A percentile compares a stretch with the other conserved stretches of the same genome.
Conservation (phyloP, 2,797 vertebrate species). For the Semotilus atromaculatus region DNA sequence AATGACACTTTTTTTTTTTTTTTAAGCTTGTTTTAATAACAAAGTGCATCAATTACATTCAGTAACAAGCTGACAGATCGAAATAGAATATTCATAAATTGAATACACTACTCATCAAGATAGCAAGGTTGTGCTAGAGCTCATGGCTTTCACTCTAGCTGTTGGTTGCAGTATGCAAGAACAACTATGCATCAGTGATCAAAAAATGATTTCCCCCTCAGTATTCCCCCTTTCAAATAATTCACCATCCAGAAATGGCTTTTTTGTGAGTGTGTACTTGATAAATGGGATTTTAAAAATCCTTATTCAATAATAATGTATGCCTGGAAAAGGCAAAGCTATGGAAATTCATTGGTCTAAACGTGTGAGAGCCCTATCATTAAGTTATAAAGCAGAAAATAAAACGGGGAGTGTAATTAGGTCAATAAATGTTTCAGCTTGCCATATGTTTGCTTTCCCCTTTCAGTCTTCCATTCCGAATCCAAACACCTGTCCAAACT, state of each 20-base stretch:
- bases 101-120: not conserved
- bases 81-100: not conserved
- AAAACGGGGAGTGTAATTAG: not conserved
- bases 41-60: not conserved
- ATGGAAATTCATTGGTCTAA: not conserved
- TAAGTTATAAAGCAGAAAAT: not conserved
- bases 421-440: conserved; percentile 7
- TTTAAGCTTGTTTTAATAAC: not conserved
- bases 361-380: not conserved
- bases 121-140: not conserved
- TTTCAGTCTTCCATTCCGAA: conserved; percentile 3
- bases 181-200: not conserved
- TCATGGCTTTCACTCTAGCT: not conserved
- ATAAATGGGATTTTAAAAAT: not conserved
- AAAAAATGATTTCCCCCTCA: not conserved
- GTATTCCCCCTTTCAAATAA: not conserved
- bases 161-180: not conserved
- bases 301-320: not conserved
- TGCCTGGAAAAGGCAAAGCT: not conserved
- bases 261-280: not conserved
- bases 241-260: not conserved
- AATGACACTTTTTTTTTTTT: too few relatives aligned
- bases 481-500: conserved; percentile 29
- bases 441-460: conserved; percentile 17
- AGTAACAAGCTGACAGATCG: not conserved